phyloP scores from a whole-genome alignment of 2,797 vertebrate genomes.

The Choloepus didactylus region DNA sequence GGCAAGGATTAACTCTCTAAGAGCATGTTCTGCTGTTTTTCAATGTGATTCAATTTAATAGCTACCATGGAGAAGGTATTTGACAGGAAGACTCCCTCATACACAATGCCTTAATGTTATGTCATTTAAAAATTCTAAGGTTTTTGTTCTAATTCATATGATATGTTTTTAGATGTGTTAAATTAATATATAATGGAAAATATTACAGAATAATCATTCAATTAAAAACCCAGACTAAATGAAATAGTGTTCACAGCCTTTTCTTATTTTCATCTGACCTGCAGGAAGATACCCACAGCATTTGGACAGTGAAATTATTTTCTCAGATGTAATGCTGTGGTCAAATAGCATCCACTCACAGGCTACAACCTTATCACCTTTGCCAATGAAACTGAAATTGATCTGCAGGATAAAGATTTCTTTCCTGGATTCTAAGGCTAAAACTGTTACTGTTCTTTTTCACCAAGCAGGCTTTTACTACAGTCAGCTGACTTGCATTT shows the following conservation, averaged over 20 bases:
- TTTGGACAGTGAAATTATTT: not conserved
- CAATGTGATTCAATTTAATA: not conserved
- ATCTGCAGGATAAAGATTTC: not conserved
- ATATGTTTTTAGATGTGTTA: not conserved
- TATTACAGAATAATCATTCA: not conserved
- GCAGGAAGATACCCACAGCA: not conserved
- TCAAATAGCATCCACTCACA: not conserved
- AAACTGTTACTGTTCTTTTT: not conserved
- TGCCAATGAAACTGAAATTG: constrained; percentile 31
- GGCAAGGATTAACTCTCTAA: not conserved
- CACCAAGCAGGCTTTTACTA: not conserved
- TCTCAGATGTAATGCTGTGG: not conserved
- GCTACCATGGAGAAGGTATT: not conserved
- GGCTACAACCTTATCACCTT: not conserved
- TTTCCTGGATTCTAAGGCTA: constrained; percentile 11
- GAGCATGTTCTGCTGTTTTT: not conserved
- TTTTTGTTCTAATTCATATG: not conserved
- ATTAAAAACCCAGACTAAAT: not conserved
- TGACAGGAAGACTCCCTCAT: not conserved
- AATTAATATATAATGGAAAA: not conserved
- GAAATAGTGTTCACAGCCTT: not conserved
- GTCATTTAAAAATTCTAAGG: not conserved
- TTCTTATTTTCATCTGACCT: not conserved
- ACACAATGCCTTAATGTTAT: not conserved
- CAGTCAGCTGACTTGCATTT: not conserved